Percentiles rank a stretch among this genome's conserved stretches.
phyloP scores from a whole-genome alignment of 2,113 vertebrate genomes.

The Daphoenositta chrysoptera region DNA sequence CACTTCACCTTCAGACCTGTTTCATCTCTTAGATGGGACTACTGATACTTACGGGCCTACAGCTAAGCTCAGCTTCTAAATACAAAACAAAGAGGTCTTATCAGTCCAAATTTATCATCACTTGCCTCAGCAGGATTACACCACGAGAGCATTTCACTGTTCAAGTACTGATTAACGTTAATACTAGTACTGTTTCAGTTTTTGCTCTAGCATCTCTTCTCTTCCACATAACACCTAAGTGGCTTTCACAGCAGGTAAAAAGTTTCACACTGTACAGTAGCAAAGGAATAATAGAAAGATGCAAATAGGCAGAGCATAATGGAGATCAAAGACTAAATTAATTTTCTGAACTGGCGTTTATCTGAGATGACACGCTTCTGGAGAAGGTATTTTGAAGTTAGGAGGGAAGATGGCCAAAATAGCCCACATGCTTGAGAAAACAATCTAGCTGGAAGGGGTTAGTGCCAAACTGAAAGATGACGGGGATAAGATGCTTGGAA shows the following conservation, averaged over 20 bases:
- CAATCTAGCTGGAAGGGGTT: neutral
- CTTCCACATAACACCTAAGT: neutral
- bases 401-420: neutral
- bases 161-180: neutral
- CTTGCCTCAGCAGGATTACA: neutral
- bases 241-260: neutral
- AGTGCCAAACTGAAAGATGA: neutral
- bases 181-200: neutral
- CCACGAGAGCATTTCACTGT: neutral
- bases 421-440: neutral
- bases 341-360: neutral
- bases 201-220: neutral
- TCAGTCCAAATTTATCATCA: constrained; percentile 1
- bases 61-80: neutral
- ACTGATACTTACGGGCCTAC: neutral
- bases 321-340: neutral
- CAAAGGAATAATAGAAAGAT: neutral
- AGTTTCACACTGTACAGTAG: neutral
- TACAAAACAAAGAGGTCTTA: neutral
- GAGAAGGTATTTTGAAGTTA: neutral
- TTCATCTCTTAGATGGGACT: neutral
- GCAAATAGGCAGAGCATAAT: neutral
- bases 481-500: neutral
- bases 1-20: neutral
- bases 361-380: neutral